A percentile compares a stretch with the other conserved stretches of the same genome.
These are phyloP conservation scores for Aproaerema taeniolella DNA, from an alignment of 2,888 invertebrate genomes.

Conservation along the genomic window DNA sequence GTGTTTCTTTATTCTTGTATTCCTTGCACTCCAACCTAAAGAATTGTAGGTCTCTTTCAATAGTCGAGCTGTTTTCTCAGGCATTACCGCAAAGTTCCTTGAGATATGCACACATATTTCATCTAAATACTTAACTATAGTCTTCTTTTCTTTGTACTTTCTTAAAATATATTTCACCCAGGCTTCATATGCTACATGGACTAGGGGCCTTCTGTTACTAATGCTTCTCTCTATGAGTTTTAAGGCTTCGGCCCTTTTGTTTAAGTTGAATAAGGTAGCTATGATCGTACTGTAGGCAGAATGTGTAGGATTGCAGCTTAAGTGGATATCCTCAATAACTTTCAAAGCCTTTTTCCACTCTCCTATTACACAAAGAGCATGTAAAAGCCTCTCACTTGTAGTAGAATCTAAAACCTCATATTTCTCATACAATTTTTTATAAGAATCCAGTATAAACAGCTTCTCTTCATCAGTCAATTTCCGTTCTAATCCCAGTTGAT, in stretches of 20 bases:
- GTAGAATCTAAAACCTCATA: conserved; percentile 77
- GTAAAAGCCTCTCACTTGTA: conserved; percentile 79
- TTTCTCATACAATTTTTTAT: conserved; percentile 59
- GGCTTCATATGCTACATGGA: conserved; percentile 63
- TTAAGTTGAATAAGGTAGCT: conserved; percentile 77
- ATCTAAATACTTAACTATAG: conserved; percentile 61
- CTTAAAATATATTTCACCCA: conserved; percentile 71
- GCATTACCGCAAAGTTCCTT: conserved; percentile 52
- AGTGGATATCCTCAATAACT: conserved; percentile 77
- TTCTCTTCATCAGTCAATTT: conserved; percentile 62
- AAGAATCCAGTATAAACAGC: conserved; percentile 72
- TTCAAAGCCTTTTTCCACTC: conserved; percentile 80
- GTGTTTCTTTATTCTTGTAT: conserved; percentile 40
- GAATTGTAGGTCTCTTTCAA: conserved; percentile 40
- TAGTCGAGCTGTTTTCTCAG: conserved; percentile 38
- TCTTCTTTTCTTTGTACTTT: conserved; percentile 46
- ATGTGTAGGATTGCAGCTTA: conserved; percentile 60
- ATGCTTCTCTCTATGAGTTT: conserved; percentile 77
- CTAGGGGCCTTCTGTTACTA: conserved; percentile 50
- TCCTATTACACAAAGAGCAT: conserved; percentile 79
- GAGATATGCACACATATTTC: conserved; percentile 77
- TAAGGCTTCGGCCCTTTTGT: conserved; percentile 78
- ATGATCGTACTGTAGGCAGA: conserved; percentile 72
- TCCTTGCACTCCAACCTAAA: conserved; percentile 47
- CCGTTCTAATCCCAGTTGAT: conserved; percentile 39